Conservation (phyloP, 2,888 invertebrate genomes). For the Lepeophtheirus nordmannii region DNA sequence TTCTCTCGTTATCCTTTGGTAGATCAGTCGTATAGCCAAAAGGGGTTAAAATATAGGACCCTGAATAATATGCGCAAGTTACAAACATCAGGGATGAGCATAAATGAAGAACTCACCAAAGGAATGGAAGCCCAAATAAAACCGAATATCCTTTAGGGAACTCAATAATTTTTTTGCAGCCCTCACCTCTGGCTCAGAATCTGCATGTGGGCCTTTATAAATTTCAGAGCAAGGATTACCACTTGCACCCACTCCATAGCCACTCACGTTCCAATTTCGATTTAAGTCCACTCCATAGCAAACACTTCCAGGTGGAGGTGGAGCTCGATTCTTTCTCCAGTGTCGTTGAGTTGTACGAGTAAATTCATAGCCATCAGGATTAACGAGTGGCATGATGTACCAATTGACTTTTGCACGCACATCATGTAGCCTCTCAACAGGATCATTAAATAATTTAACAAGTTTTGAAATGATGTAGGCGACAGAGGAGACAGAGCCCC, state of each 20-base stretch:
- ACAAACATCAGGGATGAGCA: background rate
- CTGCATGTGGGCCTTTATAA: slow-evolving; percentile 22
- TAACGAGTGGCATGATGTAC: slow-evolving; percentile 17
- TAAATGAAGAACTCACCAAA: background rate
- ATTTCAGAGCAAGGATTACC: slow-evolving; percentile 25
- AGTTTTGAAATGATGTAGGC: slow-evolving; percentile 1
- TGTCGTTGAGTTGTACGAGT: background rate
- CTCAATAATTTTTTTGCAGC: slow-evolving; percentile 16
- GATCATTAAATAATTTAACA: background rate
- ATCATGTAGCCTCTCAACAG: background rate
- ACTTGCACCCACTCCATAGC: slow-evolving; percentile 24
- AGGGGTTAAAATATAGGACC: background rate
- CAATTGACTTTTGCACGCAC: slow-evolving; percentile 1
- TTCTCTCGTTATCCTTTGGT: background rate
- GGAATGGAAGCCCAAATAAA: background rate
- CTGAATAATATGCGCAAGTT: background rate
- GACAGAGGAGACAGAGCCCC: slow-evolving; percentile 7
- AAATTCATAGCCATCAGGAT: slow-evolving; percentile 25
- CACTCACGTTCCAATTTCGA: slow-evolving; percentile 19
- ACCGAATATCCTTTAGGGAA: background rate
- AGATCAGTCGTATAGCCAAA: background rate
- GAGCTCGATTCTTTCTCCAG: slow-evolving; percentile 22
- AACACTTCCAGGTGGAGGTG: background rate
- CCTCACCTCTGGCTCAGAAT: slow-evolving; percentile 25
- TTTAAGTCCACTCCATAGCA: slow-evolving; percentile 24